Conservation (phyloP, 2,888 invertebrate species). For the Stenotaenia linearis region DNA sequence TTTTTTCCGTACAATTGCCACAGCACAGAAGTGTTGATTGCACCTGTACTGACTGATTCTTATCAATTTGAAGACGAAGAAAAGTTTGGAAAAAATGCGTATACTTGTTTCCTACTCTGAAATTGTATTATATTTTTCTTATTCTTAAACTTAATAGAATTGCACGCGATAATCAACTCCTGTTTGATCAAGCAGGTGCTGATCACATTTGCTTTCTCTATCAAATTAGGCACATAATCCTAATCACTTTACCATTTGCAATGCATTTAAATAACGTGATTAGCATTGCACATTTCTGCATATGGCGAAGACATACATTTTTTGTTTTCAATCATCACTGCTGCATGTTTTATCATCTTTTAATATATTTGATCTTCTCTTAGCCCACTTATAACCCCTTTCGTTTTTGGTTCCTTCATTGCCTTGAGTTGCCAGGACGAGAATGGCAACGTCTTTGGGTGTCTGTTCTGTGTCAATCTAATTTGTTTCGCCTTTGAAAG, state of each 20-base stretch:
- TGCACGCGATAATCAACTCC: not conserved
- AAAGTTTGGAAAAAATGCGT: not conserved
- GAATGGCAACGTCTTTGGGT: slow-evolving; percentile 17
- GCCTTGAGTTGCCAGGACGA: not conserved
- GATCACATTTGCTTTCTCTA: slow-evolving; percentile 1
- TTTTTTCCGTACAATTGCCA: not conserved
- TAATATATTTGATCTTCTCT: too few relatives aligned
- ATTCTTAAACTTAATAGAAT: not conserved
- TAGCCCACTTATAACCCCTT: slow-evolving; percentile 2
- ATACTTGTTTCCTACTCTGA: not conserved
- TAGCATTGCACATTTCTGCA: not conserved
- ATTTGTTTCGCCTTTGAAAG: slow-evolving; percentile 26
- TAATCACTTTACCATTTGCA: not conserved
- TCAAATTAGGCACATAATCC: not conserved
- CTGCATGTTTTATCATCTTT: too few relatives aligned
- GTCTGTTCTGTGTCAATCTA: slow-evolving; percentile 26
- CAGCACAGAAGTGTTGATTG: not conserved
- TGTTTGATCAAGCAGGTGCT: not conserved
- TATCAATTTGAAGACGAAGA: not conserved
- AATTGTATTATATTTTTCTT: not conserved
- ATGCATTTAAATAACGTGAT: not conserved
- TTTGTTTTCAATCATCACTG: too few relatives aligned
- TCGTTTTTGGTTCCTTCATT: slow-evolving; percentile 9
- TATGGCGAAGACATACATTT: too few relatives aligned
- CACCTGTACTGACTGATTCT: slow-evolving; percentile 22